Evolutionary conservation across 2,113 vertebrate genomes (phyloP), one percentile per base, ranked within the genome.

Genomic region (Albula goreensis): DNA sequence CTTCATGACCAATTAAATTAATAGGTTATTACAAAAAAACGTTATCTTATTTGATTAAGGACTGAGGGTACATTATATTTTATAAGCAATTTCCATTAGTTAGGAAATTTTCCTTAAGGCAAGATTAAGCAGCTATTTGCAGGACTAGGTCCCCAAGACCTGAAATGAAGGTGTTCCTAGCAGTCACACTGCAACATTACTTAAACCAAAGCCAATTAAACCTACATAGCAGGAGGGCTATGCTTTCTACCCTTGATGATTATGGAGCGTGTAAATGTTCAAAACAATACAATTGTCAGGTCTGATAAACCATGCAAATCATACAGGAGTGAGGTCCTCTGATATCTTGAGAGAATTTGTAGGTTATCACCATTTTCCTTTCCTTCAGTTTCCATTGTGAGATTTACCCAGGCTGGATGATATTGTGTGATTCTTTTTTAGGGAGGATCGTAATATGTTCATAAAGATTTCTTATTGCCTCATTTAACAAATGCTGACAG

Each of bases 221-320:
- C 95, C 95, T 96, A 95, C 94, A 97, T 97, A 96, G 95, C 91
- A 93, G 94, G 93, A 95, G 94, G 92, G 92, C 92, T 96, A 92
- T 95, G 94, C 95, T 94, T 96, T 95, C 96, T 94, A 94, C 94
- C 94, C 94, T 95, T 92, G 94, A 94, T 95, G 95, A 96, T 96
- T 95, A 96, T 95, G 91, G 96, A 96, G 96, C 94, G 96, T 96
- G 96, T 96, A 95, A 95, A 95, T 96, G 92, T 94, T 92, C 93
- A 95, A 97, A 97, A 97, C 97, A 97, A 97, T 97, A 95, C 96
- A 96, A 94, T 96, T 97, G 97, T 97, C 97, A 97, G 94, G 96
- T 96, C 94, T 94, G 94, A 96, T 97, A 96, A 95, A 94, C 93
- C 90, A 88, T 91, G 93, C 95, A 96, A 96, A 94, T 96, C 96